Evolutionary conservation across 2,797 vertebrate species (phyloP).

Genomic region (Acipenser oxyrinchus): DNA sequence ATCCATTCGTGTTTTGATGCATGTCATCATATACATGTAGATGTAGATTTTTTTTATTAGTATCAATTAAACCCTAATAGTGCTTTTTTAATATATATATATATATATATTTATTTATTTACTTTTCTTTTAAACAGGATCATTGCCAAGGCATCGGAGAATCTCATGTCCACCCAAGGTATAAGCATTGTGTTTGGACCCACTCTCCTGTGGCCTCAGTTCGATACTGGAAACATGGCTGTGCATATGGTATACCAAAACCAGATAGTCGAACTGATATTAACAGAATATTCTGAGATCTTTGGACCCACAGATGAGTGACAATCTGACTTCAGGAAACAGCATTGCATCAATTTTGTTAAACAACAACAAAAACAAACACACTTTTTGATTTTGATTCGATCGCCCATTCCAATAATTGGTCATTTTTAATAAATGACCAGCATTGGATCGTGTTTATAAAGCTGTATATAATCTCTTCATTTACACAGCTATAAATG

Average conservation of each 20-base stretch:
- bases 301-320: conserved; percentile 52
- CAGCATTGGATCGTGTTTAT: not conserved
- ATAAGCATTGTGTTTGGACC: conserved; percentile 90
- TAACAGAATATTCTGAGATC: conserved; percentile 71
- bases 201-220: conserved; percentile 83
- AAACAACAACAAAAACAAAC: too few species aligned
- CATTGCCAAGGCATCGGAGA: conserved; percentile 68
- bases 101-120: not conserved
- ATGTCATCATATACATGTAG: too few species aligned
- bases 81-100: too few species aligned
- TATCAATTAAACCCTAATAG: too few species aligned
- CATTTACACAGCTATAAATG: not conserved
- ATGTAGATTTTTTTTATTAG: too few species aligned
- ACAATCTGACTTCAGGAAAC: conserved; percentile 19
- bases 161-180: conserved; percentile 89
- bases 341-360: not conserved
- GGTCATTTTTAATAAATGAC: too few species aligned
- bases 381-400: too few species aligned
- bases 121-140: conserved; percentile 60
- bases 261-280: conserved; percentile 85
- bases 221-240: conserved; percentile 80
- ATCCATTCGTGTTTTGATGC: too few species aligned
- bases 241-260: conserved; percentile 91
- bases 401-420: too few species aligned
- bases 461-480: not conserved